Conservation (phyloP, 1,140 invertebrate genomes). For the Ganaspis sp. region DNA sequence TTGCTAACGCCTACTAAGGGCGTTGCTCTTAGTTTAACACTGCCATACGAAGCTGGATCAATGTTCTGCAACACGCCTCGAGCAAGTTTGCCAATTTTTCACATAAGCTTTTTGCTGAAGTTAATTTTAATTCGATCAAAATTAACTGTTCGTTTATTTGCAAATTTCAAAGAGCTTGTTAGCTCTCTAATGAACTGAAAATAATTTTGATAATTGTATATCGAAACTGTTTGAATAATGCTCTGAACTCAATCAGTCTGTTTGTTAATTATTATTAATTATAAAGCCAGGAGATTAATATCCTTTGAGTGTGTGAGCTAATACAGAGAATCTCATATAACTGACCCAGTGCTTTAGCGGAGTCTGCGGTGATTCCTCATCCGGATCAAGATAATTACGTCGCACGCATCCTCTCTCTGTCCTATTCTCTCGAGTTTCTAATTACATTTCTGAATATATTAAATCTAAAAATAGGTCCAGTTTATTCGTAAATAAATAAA, state of each 20-base stretch:
- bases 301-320: not conserved
- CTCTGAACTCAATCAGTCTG: not conserved
- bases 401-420: constrained; percentile 17
- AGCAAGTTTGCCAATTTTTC: too few species aligned
- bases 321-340: not conserved
- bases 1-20: too few species aligned
- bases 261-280: constrained; percentile 11
- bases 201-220: not conserved
- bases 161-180: too few species aligned
- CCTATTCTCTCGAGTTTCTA: constrained; percentile 9
- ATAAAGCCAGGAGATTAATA: not conserved
- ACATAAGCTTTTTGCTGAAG: too few species aligned
- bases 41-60: too few species aligned
- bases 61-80: too few species aligned
- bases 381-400: constrained; percentile 28
- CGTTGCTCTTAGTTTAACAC: too few species aligned
- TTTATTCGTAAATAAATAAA: not conserved
- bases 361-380: constrained; percentile 35
- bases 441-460: constrained; percentile 33
- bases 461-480: not conserved
- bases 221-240: not conserved
- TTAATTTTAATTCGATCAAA: too few species aligned
- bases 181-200: too few species aligned
- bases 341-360: constrained; percentile 12
- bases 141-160: too few species aligned